Conservation (phyloP, 2,888 invertebrate genomes). For the Morpho deidamia region DNA sequence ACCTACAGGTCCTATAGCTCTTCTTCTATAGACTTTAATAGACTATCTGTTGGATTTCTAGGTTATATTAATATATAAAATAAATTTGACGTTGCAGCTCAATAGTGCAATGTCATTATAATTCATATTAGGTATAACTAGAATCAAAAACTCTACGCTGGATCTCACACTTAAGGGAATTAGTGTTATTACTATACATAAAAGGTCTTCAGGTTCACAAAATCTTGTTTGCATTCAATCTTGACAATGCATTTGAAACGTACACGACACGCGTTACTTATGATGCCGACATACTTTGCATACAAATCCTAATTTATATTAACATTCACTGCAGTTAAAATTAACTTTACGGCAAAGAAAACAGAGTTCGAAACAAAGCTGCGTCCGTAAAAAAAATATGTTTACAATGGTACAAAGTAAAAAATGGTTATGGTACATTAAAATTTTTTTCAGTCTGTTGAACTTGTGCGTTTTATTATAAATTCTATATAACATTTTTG, state of each 20-base stretch:
- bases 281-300: conserved; percentile 5
- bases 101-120: no score
- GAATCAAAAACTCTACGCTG: no score
- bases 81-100: no score
- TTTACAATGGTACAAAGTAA: conserved; percentile 7
- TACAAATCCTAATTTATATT: conserved; percentile 13
- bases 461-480: background rate
- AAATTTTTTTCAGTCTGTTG: conserved; percentile 9
- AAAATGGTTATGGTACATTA: conserved; percentile 10
- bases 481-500: no score
- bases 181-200: no score
- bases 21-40: no score
- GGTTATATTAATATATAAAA: no score
- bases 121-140: no score
- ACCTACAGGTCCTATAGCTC: no score
- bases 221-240: conserved; percentile 1
- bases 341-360: background rate
- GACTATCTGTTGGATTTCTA: no score
- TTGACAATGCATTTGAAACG: conserved; percentile 7
- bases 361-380: background rate
- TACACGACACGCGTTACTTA: conserved; percentile 4
- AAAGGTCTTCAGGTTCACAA: no score
- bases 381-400: background rate
- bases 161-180: no score
- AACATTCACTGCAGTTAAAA: background rate